Base-by-base conservation (phyloP, 2,888 invertebrate genomes). In the Lasioglossum calceatum region DNA sequence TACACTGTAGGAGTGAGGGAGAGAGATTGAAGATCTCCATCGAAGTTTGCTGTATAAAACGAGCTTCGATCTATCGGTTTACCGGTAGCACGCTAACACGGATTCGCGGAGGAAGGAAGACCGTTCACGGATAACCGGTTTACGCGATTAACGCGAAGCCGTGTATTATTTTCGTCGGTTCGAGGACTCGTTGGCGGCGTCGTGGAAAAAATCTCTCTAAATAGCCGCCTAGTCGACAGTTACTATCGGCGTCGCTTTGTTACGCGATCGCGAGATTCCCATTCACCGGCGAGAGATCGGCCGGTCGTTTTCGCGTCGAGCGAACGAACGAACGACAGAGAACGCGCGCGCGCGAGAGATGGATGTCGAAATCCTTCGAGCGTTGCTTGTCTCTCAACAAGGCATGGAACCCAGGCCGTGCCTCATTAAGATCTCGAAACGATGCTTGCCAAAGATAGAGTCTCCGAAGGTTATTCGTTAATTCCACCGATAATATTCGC, bases 191-290 rank as follows among this genome's bases (percentile, higher is more conserved):
- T 32, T 64, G 27, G 32, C 16, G 64, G 27, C 64, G 64, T 32
- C 54, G 54, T 54, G 27, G 67, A 67, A 67, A 67, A 67, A 67
- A 32, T 67, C 32, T 67, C 36, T 67, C 32, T 67, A 67, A 67
- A 67, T 36, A 70, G 39, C 70, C 36, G 23, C 39, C 39, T 70
- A 36, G 70, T 70, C 70, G 36, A 67, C 39, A 39, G 39, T 36
- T 39, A 39, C 70, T 92, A 91, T 91, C 90, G 82, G 79, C 81
- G 61, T 81, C 88, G 90, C 89, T 91, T 91, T 91, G 90, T 91
- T 89, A 87, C 88, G 75, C 86, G 91, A 91, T 91, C 91, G 76
- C 88, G 88, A 88, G 90, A 85, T 81, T 91, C 85, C 89, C 91
- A 91, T 91, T 91, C 91, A 91, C 91, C 89, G 87, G 81, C 85